phyloP scores from a whole-genome alignment of 1,140 invertebrate genomes.

The Helicoverpa zea region DNA sequence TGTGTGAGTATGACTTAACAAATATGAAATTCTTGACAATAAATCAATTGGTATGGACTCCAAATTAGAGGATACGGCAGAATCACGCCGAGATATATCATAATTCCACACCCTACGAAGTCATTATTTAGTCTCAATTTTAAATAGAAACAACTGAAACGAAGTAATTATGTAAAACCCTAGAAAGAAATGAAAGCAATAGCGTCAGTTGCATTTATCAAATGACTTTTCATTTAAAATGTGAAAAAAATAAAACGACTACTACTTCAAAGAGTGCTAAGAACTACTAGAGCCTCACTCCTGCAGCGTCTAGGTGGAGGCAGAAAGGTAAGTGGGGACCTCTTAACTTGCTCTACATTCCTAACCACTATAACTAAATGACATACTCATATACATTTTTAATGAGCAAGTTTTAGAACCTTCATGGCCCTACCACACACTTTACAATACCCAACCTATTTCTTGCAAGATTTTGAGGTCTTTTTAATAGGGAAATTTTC shows the following conservation, averaged over 20 bases:
- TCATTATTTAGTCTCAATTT: too few species aligned
- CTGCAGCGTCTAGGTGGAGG: conserved; percentile 34
- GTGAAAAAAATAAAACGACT: background rate
- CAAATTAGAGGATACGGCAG: too few species aligned
- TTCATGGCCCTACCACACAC: too few species aligned
- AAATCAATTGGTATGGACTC: background rate
- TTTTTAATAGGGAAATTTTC: background rate
- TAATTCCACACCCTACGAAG: too few species aligned
- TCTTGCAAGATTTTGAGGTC: background rate
- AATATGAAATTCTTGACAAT: conserved; percentile 4
- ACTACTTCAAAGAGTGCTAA: conserved; percentile 16
- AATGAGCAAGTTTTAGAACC: conserved; percentile 51
- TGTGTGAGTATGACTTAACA: background rate
- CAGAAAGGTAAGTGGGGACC: conserved; percentile 54
- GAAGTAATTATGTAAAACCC: too few species aligned
- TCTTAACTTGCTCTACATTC: conserved; percentile 64
- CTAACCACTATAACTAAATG: conserved; percentile 56
- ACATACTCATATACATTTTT: conserved; percentile 64
- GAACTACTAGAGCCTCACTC: conserved; percentile 36
- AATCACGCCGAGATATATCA: too few species aligned
- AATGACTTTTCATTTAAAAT: background rate
- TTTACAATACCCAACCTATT: too few species aligned
- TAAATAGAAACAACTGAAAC: background rate
- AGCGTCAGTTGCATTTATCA: background rate
- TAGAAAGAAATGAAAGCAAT: background rate